A percentile compares a stretch with the other conserved stretches of the same genome.
Conservation (phyloP, 2,888 invertebrate species). For the Dioctria rufipes region DNA sequence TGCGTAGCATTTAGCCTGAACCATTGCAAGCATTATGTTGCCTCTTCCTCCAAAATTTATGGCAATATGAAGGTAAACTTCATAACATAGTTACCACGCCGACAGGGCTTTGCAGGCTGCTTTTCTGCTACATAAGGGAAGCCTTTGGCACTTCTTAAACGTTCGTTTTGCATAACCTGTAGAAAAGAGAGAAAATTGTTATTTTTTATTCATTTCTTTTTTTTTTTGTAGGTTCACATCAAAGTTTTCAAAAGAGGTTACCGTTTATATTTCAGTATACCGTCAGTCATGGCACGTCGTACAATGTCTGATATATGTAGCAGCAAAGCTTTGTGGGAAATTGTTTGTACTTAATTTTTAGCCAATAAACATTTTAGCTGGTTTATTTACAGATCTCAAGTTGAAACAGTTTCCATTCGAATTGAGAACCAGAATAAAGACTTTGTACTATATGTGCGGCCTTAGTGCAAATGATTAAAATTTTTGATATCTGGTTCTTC, state of each 20-base stretch:
- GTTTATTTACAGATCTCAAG: too few species aligned
- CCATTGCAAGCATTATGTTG: slow-evolving; percentile 63
- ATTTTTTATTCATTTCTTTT: too few species aligned
- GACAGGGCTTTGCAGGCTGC: slow-evolving; percentile 25
- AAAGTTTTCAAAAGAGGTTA: too few species aligned
- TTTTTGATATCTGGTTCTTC: too few species aligned
- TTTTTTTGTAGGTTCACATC: too few species aligned
- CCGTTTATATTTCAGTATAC: too few species aligned
- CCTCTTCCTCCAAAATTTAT: slow-evolving; percentile 57
- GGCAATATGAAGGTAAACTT: slow-evolving; percentile 34
- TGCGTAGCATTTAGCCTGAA: slow-evolving; percentile 61
- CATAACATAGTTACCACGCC: slow-evolving; percentile 26
- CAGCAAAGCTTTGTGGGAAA: neutral
- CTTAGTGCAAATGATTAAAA: too few species aligned
- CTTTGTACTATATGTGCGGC: too few species aligned
- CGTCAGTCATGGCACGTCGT: too few species aligned
- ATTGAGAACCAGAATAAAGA: too few species aligned
- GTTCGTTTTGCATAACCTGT: slow-evolving; percentile 35
- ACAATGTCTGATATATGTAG: neutral
- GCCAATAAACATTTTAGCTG: slow-evolving; percentile 1
- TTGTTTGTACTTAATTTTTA: neutral
- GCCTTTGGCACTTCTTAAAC: slow-evolving; percentile 22
- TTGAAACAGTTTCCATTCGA: too few species aligned
- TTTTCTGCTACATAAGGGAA: neutral
- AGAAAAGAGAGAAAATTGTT: slow-evolving; percentile 21